Base-by-base conservation (phyloP, 2,113 vertebrate genomes). In the Carassius carassius region DNA sequence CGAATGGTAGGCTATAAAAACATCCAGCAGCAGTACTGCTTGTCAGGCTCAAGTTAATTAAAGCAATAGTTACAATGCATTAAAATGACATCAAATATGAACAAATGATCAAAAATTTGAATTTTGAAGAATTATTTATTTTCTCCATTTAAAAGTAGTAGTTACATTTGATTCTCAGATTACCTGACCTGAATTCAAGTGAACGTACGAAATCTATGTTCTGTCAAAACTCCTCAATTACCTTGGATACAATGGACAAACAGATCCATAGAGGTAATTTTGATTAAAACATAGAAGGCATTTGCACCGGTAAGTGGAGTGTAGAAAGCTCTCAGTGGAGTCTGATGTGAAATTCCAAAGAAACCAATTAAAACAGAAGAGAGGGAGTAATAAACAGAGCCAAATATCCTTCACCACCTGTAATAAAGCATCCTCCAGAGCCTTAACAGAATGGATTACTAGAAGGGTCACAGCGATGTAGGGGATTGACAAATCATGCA, bases 341-440 rank as follows among this genome's bases (percentile, higher is more conserved):
- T 77, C 56, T 83, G 84, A 85, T 35, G 13, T n/a, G 54, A 81
- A 83, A 81, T 62, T 87, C 86, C 86, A 84, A 73, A 72, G 84
- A 87, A 89, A 87, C 88, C 88, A 89, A 89, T 89, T 89, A 89
- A 86, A 78, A 23, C 0, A 17, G n/a, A 73, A 86, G 78, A 63
- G 76, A 87, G 41, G 62, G 69, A 58, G 60, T 47, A 51, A 69
- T 69, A 37, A 69, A 62, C 37, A 56, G 56, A 83, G 84, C 54
- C 75, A 83, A 21, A 85, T 54, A 86, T 75, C 74, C 81, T 78
- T 87, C 80, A 37, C 65, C 77, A 74, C 80, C 86, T 83, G 86
- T 84, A 87, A 86, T 84, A 82, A 84, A 84, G 23, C 8, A 88
- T 86, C 77, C 91, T 84, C 84, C 41, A 62, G 83, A 74, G 84